phyloP scores from a whole-genome alignment of 2,113 vertebrate species.

The Sylvilagus bachmani region DNA sequence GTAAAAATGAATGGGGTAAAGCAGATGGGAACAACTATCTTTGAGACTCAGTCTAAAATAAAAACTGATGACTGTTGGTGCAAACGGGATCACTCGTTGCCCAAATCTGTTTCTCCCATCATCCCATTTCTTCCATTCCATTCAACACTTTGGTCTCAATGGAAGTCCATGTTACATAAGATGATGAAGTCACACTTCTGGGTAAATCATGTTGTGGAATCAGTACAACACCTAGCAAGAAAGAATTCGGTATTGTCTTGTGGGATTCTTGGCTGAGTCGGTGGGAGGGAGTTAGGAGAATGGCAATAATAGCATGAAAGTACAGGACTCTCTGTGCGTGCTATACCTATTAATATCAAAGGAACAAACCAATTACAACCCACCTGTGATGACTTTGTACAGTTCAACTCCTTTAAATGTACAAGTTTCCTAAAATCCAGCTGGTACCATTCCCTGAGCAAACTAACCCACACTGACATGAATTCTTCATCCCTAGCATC shows the following conservation, averaged over 20 bases:
- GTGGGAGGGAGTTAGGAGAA: not conserved
- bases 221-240: not conserved
- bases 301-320: not conserved
- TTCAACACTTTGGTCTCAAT: not conserved
- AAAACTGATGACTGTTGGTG: not conserved
- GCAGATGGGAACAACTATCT: conserved; percentile 14
- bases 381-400: not conserved
- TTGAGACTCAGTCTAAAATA: not conserved
- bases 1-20: not conserved
- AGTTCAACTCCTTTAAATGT: not conserved
- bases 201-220: not conserved
- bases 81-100: not conserved
- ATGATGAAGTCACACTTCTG: not conserved
- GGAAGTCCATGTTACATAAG: not conserved
- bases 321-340: not conserved
- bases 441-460: not conserved
- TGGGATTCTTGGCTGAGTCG: not conserved
- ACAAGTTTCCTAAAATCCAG: not conserved
- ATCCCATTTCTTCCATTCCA: not conserved
- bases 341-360: not conserved
- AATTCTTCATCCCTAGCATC: not conserved
- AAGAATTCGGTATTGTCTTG: not conserved
- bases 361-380: not conserved
- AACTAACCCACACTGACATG: not conserved
- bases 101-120: not conserved